These are phyloP conservation scores for Erpetoichthys calabaricus DNA, from an alignment of 2,797 vertebrate species.

Conservation along the genomic window DNA sequence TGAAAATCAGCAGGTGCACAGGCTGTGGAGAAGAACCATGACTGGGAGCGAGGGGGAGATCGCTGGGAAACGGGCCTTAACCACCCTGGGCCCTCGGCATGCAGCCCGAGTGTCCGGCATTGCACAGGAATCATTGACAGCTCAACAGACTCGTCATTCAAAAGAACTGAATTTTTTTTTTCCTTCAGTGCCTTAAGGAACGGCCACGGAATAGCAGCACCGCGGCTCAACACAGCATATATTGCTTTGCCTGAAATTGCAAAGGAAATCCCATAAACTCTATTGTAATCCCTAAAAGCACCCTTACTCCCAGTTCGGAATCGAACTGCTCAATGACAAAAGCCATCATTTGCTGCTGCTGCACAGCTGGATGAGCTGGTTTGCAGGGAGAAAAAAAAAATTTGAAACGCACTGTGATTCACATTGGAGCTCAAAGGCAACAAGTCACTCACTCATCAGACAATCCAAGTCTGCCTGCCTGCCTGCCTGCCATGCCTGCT, in stretches of 20 bases:
- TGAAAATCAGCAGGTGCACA: slow-evolving; percentile 8
- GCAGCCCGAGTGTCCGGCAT: slow-evolving; percentile 54
- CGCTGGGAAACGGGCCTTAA: slow-evolving; percentile 63
- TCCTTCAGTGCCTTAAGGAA: slow-evolving; percentile 99
- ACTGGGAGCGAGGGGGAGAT: slow-evolving; percentile 47
- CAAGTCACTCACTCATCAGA: too few relatives aligned
- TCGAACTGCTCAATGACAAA: slow-evolving; percentile 35
- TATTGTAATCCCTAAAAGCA: too few relatives aligned
- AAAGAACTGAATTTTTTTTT: slow-evolving; percentile 66
- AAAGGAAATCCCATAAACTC: slow-evolving; percentile 23
- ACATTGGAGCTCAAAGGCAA: too few relatives aligned
- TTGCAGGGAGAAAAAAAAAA: slow-evolving; percentile 19
- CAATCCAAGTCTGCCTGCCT: too few relatives aligned
- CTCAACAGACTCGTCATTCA: slow-evolving; percentile 78
- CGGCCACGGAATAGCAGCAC: slow-evolving; percentile 85
- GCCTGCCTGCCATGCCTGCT: too few relatives aligned
- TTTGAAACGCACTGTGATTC: background rate
- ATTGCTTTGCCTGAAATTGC: slow-evolving; percentile 81
- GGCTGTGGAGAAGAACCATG: slow-evolving; percentile 16
- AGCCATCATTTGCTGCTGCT: slow-evolving; percentile 97
- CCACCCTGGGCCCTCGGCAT: slow-evolving; percentile 58
- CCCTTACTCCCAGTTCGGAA: background rate
- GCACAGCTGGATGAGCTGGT: slow-evolving; percentile 71
- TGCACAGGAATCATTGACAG: slow-evolving; percentile 72
- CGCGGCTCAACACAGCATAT: slow-evolving; percentile 87